Conservation (phyloP, 2,888 invertebrate species). For the Drosophila lacicola region DNA sequence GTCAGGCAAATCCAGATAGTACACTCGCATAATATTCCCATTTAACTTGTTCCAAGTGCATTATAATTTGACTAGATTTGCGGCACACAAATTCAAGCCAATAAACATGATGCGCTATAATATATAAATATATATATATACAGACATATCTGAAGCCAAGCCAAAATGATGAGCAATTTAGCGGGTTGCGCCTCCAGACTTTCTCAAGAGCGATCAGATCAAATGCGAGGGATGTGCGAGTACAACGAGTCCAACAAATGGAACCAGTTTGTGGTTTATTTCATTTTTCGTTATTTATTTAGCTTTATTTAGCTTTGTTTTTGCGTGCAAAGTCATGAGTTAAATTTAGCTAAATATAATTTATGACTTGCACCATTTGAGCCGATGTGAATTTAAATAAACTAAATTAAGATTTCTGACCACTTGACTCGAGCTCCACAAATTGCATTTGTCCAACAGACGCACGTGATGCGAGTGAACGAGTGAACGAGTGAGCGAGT, state of each 20-base stretch:
- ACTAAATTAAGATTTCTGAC: constrained; percentile 73
- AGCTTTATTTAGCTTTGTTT: constrained; percentile 46
- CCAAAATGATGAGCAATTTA: too few species aligned
- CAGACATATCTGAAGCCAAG: constrained; percentile 2
- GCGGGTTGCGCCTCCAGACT: constrained; percentile 9
- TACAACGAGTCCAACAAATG: background rate
- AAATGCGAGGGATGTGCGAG: background rate
- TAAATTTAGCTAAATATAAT: constrained; percentile 75
- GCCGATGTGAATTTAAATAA: constrained; percentile 41
- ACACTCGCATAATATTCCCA: background rate
- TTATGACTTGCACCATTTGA: constrained; percentile 64
- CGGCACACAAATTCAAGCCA: constrained; percentile 39
- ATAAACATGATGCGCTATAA: constrained; percentile 31
- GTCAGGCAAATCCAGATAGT: background rate
- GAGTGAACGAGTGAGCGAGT: background rate
- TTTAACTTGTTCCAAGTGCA: constrained; percentile 20
- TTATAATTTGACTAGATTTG: constrained; percentile 39
- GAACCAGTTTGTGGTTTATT: constrained; percentile 49
- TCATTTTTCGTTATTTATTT: constrained; percentile 4
- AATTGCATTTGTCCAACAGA: constrained; percentile 67
- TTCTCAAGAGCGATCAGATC: constrained; percentile 15
- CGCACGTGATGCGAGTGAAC: constrained; percentile 57
- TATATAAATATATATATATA: constrained; percentile 2
- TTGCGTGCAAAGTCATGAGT: constrained; percentile 26
- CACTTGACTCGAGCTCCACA: constrained; percentile 66